Base-by-base conservation (phyloP, 2,797 vertebrate genomes). In the Mustela erminea region DNA sequence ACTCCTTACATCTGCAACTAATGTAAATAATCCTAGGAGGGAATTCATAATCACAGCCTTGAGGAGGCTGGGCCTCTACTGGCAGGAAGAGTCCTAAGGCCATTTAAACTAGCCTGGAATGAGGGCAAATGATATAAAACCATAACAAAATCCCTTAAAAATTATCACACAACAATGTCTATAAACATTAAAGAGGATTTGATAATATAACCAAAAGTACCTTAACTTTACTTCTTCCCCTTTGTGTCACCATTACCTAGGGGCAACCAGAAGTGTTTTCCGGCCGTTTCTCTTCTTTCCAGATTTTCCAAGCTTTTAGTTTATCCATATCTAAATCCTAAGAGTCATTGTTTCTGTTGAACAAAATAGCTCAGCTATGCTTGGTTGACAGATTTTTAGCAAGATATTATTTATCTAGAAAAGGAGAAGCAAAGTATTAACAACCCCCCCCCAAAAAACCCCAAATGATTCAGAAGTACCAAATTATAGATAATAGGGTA, bases 291-390 rank as follows among this genome's bases (percentile, higher is more conserved):
- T 87, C n/a, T 81, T 87, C 68, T 83, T 82, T 38, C 29, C 41
- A 92, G 27, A 77, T 92, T 96, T 90, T 75, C 52, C 92, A 95
- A 96, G 56, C 38, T 70, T 91, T 95, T 84, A 68, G 7, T 46
- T 74, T 74, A 85, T 86, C 11, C 29, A 38, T 49, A 68, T 80
- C 91, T 87, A 83, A 96, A 93, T 88, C 46, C 68, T 90, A 77
- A 95, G 74, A 74, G 56, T 43, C 32, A 93, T 72, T 82, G 17
- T 90, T 89, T 84, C 27, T 92, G 77, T 88, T 92, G 52, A 94
- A 58, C 21, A 96, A 95, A 95, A 81, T 46, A 90, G 81, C 78
- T 91, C 87, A 91, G 49, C 29, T 90, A 75, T 58, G n/a, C 83
- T 90, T 92, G 46, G 43, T 83, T 70, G 56, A 87, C 56, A 93